These are phyloP conservation scores for Sceliomorpha sp. DNA, from an alignment of 2,888 invertebrate genomes.

Conservation along the genomic window DNA sequence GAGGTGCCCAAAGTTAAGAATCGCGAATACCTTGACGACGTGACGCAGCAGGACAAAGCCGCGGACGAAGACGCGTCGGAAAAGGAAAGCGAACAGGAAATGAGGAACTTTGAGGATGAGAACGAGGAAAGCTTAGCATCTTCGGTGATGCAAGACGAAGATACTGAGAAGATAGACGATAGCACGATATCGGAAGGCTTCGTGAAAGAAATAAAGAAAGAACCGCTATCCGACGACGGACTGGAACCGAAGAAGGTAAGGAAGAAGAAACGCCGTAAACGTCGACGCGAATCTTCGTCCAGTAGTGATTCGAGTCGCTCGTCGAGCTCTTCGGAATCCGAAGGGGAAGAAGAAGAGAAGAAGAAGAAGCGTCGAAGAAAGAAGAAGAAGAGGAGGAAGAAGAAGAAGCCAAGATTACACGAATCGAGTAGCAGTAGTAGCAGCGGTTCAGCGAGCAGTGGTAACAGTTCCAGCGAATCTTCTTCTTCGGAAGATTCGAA, in stretches of 20 bases:
- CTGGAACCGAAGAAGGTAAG: constrained; percentile 39
- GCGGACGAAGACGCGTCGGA: background rate
- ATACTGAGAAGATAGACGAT: too few relatives aligned
- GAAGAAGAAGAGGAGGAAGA: constrained; percentile 31
- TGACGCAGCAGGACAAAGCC: background rate
- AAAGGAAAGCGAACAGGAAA: constrained; percentile 1
- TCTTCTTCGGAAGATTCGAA: constrained; percentile 40
- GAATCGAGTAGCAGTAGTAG: constrained; percentile 64
- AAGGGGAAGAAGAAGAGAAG: constrained; percentile 55
- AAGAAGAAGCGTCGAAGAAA: constrained; percentile 47
- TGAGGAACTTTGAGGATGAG: background rate
- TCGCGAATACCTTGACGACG: constrained; percentile 20
- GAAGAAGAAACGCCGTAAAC: constrained; percentile 58
- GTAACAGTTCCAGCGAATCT: constrained; percentile 64
- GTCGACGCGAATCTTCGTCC: constrained; percentile 53
- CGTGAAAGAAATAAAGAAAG: constrained; percentile 63
- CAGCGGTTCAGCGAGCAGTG: constrained; percentile 65
- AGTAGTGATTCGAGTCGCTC: constrained; percentile 67
- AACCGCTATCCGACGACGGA: constrained; percentile 67
- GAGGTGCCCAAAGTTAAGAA: constrained; percentile 28
- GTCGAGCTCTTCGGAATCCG: constrained; percentile 68
- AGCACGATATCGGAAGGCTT: too few relatives aligned
- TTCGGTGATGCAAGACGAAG: background rate
- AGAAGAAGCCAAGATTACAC: constrained; percentile 18
- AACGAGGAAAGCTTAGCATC: background rate